Conservation (phyloP, 2,888 invertebrate species). For the Archips xylosteana region DNA sequence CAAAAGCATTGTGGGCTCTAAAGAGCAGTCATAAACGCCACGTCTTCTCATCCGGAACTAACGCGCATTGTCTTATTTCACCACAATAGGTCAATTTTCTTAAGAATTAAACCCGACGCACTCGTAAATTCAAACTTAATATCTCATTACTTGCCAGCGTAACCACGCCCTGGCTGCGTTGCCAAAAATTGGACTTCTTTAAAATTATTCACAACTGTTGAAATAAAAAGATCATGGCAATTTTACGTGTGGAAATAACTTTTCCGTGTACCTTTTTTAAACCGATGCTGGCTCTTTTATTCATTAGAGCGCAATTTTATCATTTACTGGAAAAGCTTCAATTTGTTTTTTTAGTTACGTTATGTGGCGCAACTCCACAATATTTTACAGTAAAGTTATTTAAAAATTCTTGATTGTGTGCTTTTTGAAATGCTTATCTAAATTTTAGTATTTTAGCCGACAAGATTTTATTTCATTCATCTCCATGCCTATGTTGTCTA, state of each 20-base stretch:
- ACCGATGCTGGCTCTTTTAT: neutral
- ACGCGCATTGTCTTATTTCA: constrained; percentile 80
- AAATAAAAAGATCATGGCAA: constrained; percentile 17
- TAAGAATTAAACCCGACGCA: constrained; percentile 75
- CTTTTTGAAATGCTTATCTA: neutral
- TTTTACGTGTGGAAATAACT: constrained; percentile 9
- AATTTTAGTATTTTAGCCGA: neutral
- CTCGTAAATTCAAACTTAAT: constrained; percentile 82
- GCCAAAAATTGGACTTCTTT: constrained; percentile 62
- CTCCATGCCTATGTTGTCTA: neutral
- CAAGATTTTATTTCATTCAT: neutral
- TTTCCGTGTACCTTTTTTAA: neutral
- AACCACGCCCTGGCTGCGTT: constrained; percentile 64
- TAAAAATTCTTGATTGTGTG: neutral
- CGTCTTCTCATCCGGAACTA: constrained; percentile 77
- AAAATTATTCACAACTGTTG: constrained; percentile 26
- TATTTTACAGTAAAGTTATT: neutral
- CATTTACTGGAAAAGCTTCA: neutral
- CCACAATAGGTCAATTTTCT: constrained; percentile 83
- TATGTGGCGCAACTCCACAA: neutral
- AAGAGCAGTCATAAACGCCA: constrained; percentile 51
- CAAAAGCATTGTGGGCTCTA: constrained; percentile 71
- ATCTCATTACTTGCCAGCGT: constrained; percentile 82
- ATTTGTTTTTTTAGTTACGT: neutral
- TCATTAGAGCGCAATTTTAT: constrained; percentile 11